A percentile compares a stretch with the other conserved stretches of the same genome.
phyloP scores from a whole-genome alignment of 2,113 vertebrate species.

The Salvator merianae region DNA sequence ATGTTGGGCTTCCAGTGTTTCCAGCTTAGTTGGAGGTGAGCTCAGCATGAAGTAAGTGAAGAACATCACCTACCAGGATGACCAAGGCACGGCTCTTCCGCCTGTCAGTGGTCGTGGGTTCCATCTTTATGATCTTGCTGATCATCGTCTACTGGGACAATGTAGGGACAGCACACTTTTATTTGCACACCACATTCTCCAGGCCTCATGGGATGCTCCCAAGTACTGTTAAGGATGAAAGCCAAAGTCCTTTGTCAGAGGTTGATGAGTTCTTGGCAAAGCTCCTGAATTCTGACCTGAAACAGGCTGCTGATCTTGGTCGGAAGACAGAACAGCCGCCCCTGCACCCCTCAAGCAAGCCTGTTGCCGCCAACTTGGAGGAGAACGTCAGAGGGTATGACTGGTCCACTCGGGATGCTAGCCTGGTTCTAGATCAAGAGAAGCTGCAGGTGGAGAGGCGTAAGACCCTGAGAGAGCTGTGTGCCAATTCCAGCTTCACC shows the following conservation, averaged over 20 bases:
- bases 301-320: conserved; percentile 22
- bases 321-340: conserved; percentile 56
- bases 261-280: conserved; percentile 88
- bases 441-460: conserved; percentile 83
- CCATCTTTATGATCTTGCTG: conserved; percentile 90
- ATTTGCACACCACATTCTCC: conserved; percentile 85
- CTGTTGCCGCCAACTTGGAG: conserved; percentile 70
- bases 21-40: conserved; percentile 57
- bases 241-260: conserved; percentile 74
- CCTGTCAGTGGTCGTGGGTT: conserved; percentile 88
- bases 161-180: conserved; percentile 86
- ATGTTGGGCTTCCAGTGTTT: conserved; percentile 44
- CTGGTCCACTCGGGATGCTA: conserved; percentile 82
- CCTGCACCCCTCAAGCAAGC: conserved; percentile 77
- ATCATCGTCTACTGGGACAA: conserved; percentile 98
- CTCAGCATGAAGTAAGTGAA: conserved; percentile 24
- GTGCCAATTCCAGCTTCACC: conserved; percentile 82
- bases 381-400: conserved; percentile 87
- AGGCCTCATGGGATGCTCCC: conserved; percentile 74
- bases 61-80: conserved; percentile 77
- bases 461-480: conserved; percentile 79
- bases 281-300: conserved; percentile 66
- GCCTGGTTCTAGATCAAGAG: conserved; percentile 75
- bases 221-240: conserved; percentile 30
- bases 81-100: conserved; percentile 88